Base-by-base conservation (phyloP, 2,888 invertebrate species). In the Heliconius ismenius region DNA sequence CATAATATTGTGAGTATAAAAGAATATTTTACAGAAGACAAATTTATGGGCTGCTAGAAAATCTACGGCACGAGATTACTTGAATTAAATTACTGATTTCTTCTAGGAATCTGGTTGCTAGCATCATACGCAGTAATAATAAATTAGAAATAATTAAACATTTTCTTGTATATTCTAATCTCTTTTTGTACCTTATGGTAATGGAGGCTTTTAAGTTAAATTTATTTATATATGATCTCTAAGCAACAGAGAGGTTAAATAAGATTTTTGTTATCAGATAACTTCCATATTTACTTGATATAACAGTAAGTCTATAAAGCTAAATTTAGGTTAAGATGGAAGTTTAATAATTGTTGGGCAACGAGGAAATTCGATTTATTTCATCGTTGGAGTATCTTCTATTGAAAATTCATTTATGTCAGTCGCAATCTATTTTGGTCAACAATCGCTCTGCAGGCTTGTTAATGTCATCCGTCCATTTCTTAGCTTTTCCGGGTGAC, bases 1-100 rank as follows among this genome's bases (percentile, higher is more conserved):
- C 78, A 79, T 84, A 82, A 83, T 78, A 67, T 69, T 74, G 58
- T 58, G 73, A 73, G 70, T 78, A 79, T 76, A 76, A 36, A 79
- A 79, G 70, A 77, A 78, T 74, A 82, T 75, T 69, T 77, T 18
- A 69, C 4, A 63, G 49, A 49, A 70, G 58, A 58, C 43, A 73
- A n/a, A 26, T 76, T 73, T 67, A 74, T 67, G 24, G 39, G 58
- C 58, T 65, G 70, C 36, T 58, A 24, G 54, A 58, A 70, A 70
- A 18, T 70, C 32, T 36, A 58, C 24, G 32, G 58, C 18, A 32
- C 36, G 15, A 54, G 54, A 58, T 58, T 58, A 58, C 11, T 11
- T 3, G 32, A 58, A 36, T 58, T 32, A 70, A 70, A 70, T 70
- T 58, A 70, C 32, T 70, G 32, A 15, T 70, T 32, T 32, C 15